Evolutionary conservation across 2,113 vertebrate species (phyloP).

Genomic region (Spilogale gracilis): DNA sequence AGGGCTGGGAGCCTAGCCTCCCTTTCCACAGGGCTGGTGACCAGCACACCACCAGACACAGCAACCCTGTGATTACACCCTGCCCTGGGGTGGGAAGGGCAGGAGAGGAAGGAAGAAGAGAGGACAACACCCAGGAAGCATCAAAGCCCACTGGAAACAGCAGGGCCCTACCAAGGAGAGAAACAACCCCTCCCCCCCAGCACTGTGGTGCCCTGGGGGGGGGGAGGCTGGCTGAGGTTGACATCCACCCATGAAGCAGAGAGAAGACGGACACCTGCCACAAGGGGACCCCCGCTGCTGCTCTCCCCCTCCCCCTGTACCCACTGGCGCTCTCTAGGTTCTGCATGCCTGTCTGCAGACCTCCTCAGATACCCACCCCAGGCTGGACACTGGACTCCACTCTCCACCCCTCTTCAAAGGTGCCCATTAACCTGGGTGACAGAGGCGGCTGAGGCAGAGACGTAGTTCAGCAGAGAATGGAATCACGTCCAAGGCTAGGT

Average conservation of each 20-base stretch:
- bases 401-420: background rate
- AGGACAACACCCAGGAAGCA: slow-evolving; percentile 37
- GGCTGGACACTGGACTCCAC: background rate
- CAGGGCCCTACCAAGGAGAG: background rate
- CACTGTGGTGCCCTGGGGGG: fast-evolving
- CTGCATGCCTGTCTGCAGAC: fast-evolving
- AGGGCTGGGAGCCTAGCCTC: background rate
- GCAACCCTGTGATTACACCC: slow-evolving; percentile 54
- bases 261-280: fast-evolving
- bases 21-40: background rate
- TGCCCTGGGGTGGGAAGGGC: slow-evolving; percentile 29
- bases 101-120: slow-evolving; percentile 62
- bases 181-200: background rate
- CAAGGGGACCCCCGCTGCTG: background rate
- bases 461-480: background rate
- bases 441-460: background rate
- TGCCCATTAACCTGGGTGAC: background rate
- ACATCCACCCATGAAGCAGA: background rate
- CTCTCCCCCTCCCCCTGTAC: background rate
- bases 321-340: background rate
- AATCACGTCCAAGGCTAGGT: fast-evolving
- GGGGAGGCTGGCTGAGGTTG: background rate
- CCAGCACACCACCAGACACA: slow-evolving; percentile 28
- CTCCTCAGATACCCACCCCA: background rate
- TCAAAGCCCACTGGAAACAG: slow-evolving; percentile 29